Conservation (phyloP, 2,113 vertebrate species). For the Cairina moschata region DNA sequence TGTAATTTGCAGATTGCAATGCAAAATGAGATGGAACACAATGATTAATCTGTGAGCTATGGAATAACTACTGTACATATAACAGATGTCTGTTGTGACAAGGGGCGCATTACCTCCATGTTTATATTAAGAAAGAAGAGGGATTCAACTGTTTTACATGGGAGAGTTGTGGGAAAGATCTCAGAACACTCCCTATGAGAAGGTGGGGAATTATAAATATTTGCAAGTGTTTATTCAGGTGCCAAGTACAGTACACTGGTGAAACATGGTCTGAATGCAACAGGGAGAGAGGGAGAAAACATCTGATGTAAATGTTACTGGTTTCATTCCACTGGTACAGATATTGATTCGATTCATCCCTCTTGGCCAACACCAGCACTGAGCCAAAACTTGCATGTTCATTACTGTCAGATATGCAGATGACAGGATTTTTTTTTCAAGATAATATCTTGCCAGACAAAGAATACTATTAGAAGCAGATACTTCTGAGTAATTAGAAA, state of each 20-base stretch:
- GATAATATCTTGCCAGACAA: constrained; percentile 36
- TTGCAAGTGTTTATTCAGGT: constrained; percentile 78
- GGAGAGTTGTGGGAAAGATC: constrained; percentile 58
- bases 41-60: constrained; percentile 73
- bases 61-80: constrained; percentile 56
- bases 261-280: not conserved
- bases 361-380: constrained; percentile 30
- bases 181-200: constrained; percentile 51
- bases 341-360: constrained; percentile 63
- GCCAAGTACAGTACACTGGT: constrained; percentile 62
- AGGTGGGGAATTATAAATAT: constrained; percentile 72
- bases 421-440: constrained; percentile 32
- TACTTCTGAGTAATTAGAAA: constrained; percentile 63
- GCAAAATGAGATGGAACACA: constrained; percentile 69
- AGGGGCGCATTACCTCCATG: constrained; percentile 78
- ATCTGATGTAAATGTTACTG: constrained; percentile 45
- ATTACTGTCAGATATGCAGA: constrained; percentile 44
- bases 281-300: not conserved
- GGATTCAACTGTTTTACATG: constrained; percentile 61
- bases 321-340: constrained; percentile 58
- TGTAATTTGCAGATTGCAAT: constrained; percentile 68
- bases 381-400: constrained; percentile 48
- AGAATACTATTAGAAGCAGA: constrained; percentile 28
- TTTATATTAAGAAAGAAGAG: constrained; percentile 74
- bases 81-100: constrained; percentile 79